These are phyloP conservation scores for Datnioides undecimradiatus DNA, from an alignment of 2,113 vertebrate species.

Conservation along the genomic window DNA sequence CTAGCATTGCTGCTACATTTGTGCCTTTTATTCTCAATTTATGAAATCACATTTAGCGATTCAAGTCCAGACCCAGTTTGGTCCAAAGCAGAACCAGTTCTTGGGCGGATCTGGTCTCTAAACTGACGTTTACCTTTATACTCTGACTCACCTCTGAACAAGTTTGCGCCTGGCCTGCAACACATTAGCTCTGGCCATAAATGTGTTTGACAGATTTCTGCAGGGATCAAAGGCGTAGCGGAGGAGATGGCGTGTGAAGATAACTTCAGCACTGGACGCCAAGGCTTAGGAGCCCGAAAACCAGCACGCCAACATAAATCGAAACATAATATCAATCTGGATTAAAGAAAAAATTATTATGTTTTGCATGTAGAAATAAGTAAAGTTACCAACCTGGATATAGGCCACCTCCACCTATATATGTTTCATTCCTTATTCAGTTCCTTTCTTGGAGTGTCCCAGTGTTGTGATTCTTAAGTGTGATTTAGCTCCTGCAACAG, in stretches of 20 bases:
- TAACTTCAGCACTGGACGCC: slow-evolving; percentile 37
- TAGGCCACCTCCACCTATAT: not conserved
- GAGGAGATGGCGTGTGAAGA: slow-evolving; percentile 41
- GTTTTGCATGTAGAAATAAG: slow-evolving; percentile 11
- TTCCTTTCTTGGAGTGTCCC: not conserved
- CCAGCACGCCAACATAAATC: slow-evolving; percentile 26
- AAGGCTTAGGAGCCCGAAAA: slow-evolving; percentile 7
- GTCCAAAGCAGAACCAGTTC: not conserved
- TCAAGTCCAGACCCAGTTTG: not conserved
- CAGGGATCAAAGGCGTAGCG: slow-evolving; percentile 43
- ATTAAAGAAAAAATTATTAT: not conserved
- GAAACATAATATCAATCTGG: slow-evolving; percentile 8
- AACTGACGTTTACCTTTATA: not conserved
- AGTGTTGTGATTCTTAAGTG: not conserved
- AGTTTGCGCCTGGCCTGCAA: slow-evolving; percentile 33
- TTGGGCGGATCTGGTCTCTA: slow-evolving; percentile 19
- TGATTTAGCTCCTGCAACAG: not conserved
- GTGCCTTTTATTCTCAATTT: not conserved
- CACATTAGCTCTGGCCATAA: slow-evolving; percentile 54
- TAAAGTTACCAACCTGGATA: not conserved
- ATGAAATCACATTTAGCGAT: not conserved
- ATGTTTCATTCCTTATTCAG: not conserved
- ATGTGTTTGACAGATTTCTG: slow-evolving; percentile 69
- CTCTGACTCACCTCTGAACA: slow-evolving; percentile 15
- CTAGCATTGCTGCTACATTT: not conserved